Evolutionary conservation across 2,113 vertebrate species (phyloP), one percentile per base, ranked within the genome.

Genomic region (Zootoca vivipara): DNA sequence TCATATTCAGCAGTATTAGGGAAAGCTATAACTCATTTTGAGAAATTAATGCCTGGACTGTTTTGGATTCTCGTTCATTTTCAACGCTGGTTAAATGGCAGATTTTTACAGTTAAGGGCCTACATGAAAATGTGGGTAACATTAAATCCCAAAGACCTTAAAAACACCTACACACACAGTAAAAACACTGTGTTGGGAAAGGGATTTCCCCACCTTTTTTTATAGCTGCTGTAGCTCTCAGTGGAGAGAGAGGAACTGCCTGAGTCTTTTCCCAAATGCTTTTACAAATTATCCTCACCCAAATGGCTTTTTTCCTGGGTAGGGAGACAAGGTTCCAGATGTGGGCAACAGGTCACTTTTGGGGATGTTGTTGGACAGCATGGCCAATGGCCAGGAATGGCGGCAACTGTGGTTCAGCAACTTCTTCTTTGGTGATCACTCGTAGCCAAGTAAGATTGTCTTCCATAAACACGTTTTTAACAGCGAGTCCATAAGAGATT

Each of bases 11-110:
- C 12, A 75, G 40, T n/a, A 52, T 33, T 83, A 22, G n/a, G 22
- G 22, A 35, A 70, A 74, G 52, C 46, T 56, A 62, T 72, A 33
- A 58, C 33, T 65, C 42, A 65, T 52, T 42, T 65, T 70, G 65
- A 85, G n/a, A 74, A 85, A 85, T 85, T 58, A 74, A 74, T 75
- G 70, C 26, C 33, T 72, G 28, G 52, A 75, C 24, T 85, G 56
- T 74, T 38, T 74, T 74, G 33, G 38, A 74, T 62, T 62, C 70
- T 74, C 8, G 28, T 83, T 70, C 18, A 30, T 46, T 83, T 83
- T 70, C 65, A 52, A 1, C 46, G 16, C 42, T n/a, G 82, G 8
- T 67, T 70, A 83, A 46, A 70, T n/a, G 67, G 26, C 64, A 83
- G 82, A 82, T 70, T 46, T 46, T 83, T 40, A 38, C 64, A 82